Percentiles rank a stretch among this genome's conserved stretches.
Evolutionary conservation across 2,113 vertebrate genomes (phyloP).

Genomic region (Strix uralensis): DNA sequence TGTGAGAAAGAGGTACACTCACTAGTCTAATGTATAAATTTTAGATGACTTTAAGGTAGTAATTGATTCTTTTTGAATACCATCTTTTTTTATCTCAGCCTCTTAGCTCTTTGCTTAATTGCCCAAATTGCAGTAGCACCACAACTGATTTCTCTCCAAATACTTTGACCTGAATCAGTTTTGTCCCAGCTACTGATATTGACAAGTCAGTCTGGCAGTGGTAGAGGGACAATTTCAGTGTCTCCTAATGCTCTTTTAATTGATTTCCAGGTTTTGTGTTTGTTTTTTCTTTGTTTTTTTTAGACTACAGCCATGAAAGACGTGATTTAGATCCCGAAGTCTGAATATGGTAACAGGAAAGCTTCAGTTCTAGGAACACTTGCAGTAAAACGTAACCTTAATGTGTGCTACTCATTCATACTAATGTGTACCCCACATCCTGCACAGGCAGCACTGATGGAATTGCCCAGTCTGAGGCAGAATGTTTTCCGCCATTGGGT

Average conservation of each 20-base stretch:
- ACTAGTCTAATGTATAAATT: neutral
- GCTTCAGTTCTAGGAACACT: neutral
- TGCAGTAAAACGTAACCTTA: neutral
- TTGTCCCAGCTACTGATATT: neutral
- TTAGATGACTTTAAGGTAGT: neutral
- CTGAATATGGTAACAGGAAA: neutral
- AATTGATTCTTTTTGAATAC: neutral
- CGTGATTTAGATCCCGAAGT: neutral
- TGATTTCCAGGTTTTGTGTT: neutral
- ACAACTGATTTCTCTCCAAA: slow-evolving; percentile 11
- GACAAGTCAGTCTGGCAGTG: neutral
- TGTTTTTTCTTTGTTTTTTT: neutral
- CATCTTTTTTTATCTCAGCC: neutral
- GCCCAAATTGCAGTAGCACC: neutral
- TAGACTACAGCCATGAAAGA: neutral
- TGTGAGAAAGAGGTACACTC: neutral
- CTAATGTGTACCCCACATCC: neutral
- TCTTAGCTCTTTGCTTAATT: slow-evolving; percentile 1
- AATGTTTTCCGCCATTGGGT: neutral
- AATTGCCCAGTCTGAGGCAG: neutral
- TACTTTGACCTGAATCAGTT: slow-evolving; percentile 19
- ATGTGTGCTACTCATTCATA: neutral
- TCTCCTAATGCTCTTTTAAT: neutral
- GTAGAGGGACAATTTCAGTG: neutral
- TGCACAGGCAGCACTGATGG: neutral